phyloP scores from a whole-genome alignment of 2,888 invertebrate species.

The Selenia dentaria region DNA sequence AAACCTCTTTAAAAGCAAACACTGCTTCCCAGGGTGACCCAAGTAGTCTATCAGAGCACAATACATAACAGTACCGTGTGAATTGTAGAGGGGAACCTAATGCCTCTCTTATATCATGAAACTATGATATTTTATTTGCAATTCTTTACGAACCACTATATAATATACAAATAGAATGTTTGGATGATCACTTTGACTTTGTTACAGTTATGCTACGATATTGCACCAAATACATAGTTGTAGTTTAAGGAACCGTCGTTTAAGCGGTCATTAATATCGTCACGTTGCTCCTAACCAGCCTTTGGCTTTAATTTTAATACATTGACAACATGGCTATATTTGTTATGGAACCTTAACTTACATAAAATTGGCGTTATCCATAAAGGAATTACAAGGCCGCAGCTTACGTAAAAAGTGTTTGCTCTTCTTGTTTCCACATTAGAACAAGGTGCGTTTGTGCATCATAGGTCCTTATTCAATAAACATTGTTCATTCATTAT shows the following conservation, averaged over 20 bases:
- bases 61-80: conserved; percentile 8
- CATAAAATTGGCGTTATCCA: conserved; percentile 9
- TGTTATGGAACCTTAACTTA: neutral
- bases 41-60: neutral
- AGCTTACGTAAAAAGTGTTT: conserved; percentile 11
- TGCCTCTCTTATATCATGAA: neutral
- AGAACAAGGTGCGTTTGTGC: neutral
- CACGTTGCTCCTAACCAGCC: no score
- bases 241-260: no score
- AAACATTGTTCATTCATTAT: neutral
- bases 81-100: conserved; percentile 2
- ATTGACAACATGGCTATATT: no score
- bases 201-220: no score
- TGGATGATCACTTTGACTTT: no score
- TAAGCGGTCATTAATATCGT: no score
- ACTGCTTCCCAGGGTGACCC: neutral
- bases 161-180: no score
- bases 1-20: no score
- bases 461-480: conserved; percentile 1
- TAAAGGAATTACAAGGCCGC: conserved; percentile 15
- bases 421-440: conserved; percentile 6
- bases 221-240: no score
- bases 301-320: no score
- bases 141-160: no score
- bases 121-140: no score